A percentile compares a stretch with the other conserved stretches of the same genome.
Conservation (phyloP, 2,113 vertebrate genomes). For the Eublepharis macularius region DNA sequence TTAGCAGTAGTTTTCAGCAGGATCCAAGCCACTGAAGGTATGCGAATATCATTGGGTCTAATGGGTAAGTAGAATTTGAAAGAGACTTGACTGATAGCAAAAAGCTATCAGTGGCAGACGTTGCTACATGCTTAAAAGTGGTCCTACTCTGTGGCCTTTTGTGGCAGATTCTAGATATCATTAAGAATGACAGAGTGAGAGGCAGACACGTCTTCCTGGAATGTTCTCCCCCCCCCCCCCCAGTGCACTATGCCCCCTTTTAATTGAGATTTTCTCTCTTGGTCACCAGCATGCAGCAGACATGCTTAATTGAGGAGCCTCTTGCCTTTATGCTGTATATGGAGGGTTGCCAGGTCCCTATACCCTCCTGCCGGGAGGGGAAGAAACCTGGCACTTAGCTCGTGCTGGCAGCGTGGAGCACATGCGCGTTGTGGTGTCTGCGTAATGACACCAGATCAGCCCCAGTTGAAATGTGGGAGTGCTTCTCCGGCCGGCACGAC, state of each 20-base stretch:
- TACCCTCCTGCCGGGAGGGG: too few relatives aligned
- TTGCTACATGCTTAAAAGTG: not conserved
- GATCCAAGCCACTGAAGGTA: not conserved
- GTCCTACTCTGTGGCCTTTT: too few relatives aligned
- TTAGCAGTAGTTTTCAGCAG: too few relatives aligned
- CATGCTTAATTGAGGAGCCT: not conserved
- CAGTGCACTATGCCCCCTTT: not conserved
- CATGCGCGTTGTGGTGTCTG: too few relatives aligned
- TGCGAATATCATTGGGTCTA: not conserved
- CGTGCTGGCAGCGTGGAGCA: too few relatives aligned
- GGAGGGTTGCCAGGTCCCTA: too few relatives aligned
- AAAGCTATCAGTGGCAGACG: not conserved
- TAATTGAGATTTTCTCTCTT: not conserved
- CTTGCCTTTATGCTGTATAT: not conserved
- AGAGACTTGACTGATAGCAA: slow-evolving; percentile 37
- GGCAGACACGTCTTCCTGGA: too few relatives aligned
- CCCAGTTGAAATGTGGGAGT: too few relatives aligned
- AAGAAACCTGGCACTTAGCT: too few relatives aligned
- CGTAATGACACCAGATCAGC: too few relatives aligned
- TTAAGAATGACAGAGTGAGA: not conserved
- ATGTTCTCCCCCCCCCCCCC: too few relatives aligned
- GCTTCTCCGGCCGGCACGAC: too few relatives aligned
- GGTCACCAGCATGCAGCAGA: not conserved
- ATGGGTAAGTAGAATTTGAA: slow-evolving; percentile 30
- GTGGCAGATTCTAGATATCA: not conserved